phyloP scores from a whole-genome alignment of 2,797 vertebrate species.

The Protosalanx chinensis region DNA sequence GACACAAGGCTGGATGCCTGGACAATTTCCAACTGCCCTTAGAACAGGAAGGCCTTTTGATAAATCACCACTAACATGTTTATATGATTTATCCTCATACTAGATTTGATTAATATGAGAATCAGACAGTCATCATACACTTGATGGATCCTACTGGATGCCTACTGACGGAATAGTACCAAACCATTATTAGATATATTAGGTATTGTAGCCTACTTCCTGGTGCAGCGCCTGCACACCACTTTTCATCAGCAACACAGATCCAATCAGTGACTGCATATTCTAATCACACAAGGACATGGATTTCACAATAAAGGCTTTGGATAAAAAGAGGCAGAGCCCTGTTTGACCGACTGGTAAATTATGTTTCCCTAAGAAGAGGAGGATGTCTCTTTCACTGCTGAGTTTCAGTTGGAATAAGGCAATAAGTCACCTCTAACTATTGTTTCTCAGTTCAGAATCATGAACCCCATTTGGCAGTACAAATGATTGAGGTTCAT shows the following conservation, averaged over 20 bases:
- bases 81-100: neutral
- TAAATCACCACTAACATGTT: neutral
- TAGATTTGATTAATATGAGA: neutral
- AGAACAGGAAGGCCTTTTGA: neutral
- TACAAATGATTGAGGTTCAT: conserved; percentile 9
- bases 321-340: conserved; percentile 12
- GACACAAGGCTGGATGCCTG: neutral
- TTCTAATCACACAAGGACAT: neutral
- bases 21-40: neutral
- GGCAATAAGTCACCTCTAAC: conserved; percentile 32
- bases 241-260: neutral
- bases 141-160: neutral
- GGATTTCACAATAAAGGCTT: neutral
- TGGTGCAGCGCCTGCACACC: neutral
- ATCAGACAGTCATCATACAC: neutral
- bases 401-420: conserved; percentile 40
- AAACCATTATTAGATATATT: neutral
- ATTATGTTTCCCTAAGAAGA: conserved; percentile 20
- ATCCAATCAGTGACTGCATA: conserved; percentile 9
- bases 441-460: conserved; percentile 32
- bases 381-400: conserved; percentile 43
- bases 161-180: neutral
- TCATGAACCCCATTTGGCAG: conserved; percentile 36
- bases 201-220: neutral
- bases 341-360: neutral